Percentiles rank a stretch among this genome's conserved stretches.
These are phyloP conservation scores for Tychaedon coryphoeus DNA, from an alignment of 2,113 vertebrate species.

Conservation along the genomic window DNA sequence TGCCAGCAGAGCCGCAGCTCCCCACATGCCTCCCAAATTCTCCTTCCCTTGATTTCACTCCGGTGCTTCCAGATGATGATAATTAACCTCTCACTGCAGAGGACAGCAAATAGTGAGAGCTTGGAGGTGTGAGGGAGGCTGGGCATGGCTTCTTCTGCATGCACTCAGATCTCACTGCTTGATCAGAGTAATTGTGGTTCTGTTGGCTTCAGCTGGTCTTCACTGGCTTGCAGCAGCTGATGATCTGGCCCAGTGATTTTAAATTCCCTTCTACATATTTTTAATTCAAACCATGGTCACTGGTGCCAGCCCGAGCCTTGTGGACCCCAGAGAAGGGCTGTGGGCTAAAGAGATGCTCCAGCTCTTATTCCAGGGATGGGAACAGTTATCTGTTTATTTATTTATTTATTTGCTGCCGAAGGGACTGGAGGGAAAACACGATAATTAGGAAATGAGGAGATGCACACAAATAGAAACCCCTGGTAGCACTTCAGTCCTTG, in stretches of 20 bases:
- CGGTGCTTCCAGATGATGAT: not conserved
- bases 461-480: not conserved
- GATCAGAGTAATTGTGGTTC: not conserved
- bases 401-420: not conserved
- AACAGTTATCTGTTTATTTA: not conserved
- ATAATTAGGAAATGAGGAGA: not conserved
- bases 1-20: not conserved
- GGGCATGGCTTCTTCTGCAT: not conserved
- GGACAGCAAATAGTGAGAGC: not conserved
- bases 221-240: not conserved
- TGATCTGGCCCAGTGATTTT: constrained; percentile 31
- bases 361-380: not conserved
- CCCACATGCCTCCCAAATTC: constrained; percentile 9
- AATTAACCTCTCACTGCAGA: constrained; percentile 8
- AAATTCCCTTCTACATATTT: not conserved
- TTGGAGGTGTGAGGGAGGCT: not conserved
- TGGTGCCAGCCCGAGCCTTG: not conserved
- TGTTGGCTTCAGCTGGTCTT: not conserved
- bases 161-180: not conserved
- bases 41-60: constrained; percentile 1
- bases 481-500: not conserved
- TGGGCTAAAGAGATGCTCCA: not conserved
- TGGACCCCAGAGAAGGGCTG: not conserved
- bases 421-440: not conserved
- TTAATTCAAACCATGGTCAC: not conserved